Evolutionary conservation across 2,113 vertebrate genomes (phyloP), one percentile per base, ranked within the genome.

Genomic region (Pomatorhinus ruficollis): DNA sequence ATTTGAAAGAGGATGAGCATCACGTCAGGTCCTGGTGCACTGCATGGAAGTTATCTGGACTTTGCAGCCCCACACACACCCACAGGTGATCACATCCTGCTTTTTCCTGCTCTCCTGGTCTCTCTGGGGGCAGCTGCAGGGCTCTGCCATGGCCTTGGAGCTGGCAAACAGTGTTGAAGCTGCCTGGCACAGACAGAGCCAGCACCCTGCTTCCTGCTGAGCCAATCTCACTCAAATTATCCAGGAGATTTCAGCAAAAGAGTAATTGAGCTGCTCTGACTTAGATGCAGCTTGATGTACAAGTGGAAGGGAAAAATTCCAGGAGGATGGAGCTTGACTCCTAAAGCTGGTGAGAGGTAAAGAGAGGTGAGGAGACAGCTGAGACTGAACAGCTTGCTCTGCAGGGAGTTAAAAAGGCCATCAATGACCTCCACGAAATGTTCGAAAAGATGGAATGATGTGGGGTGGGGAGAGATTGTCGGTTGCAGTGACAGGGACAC

Each of bases 191-290:
- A 92, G 69, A 25, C 25, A 31, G 45, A 72, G n/a, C 45, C 54
- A 45, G 59, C 40, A 50, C 66, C 50, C 30, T 0, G 0, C 66
- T 83, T 88, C 92, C 85, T 86, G 66, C 87, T 60, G 95, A 87
- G 87, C 37, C 95, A 96, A 35, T 93, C 87, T 91, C 86, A 68
- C 37, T 60, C 37, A 45, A 90, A 95, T 86, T 77, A 92, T 83
- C 83, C 66, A 54, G 40, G 79, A 95, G 71, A 93, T 77, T 71
- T 88, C 83, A 86, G 82, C 28, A 53, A 83, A 83, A 93, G 77
- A 28, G 59, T 88, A 77, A 93, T 66, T 80, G 71, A 90, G 27
- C 33, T 80, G 54, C 83, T 87, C 68, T 92, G 85, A 92, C 82
- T 89, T 74, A 70, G 83, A 59, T 0, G 0, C 25, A 61, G 25